Base-by-base conservation (phyloP, 1,140 invertebrate species). In the Euglossa dilemma region DNA sequence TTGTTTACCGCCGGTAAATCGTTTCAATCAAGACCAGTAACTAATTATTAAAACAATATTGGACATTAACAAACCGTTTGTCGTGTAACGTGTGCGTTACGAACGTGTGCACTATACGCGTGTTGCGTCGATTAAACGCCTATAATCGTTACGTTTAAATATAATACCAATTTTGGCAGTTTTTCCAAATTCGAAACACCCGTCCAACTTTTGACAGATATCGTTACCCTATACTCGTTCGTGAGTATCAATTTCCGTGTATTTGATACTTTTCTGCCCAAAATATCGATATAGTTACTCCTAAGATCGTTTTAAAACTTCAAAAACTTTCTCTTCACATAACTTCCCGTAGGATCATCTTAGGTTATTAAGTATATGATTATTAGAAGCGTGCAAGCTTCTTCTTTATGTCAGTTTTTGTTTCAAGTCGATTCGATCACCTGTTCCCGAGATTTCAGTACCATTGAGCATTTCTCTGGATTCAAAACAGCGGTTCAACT, bases 31-130 rank as follows among this genome's bases (percentile, higher is more conserved):
- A 45, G 43, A 14, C 23, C 12, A 12, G 9, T 47, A 45, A 45
- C 43, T 67, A 47, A 67, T 67, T 67, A 67, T 45, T 67, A 67
- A 67, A 67, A 67, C 28, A 45, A 67, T 36, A 67, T 67, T 45
- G 43, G 5, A 67, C 12, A 67, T 45, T n/a, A 67, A 66, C 63
- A 43, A 66, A 66, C 36, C 63, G 36, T 43, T 43, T 66, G 63
- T 66, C 20, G 20, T 18, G 20, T 23, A 23, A 36, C 2, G 63
- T 66, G 20, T 43, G 43, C 63, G 43, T 43, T 23, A 2, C 9
- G 11, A 14, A 1, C 20, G 9, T 11, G 6, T 66, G 63, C 12
- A 43, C 0, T 36, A 23, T 66, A 43, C 63, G 23, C 20, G 6
- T 23, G 63, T n/a, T 66, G 28, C 28, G 11, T 20, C 11, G 23